Base-by-base conservation (phyloP, 2,888 invertebrate species). In the Argynnis bischoffii region DNA sequence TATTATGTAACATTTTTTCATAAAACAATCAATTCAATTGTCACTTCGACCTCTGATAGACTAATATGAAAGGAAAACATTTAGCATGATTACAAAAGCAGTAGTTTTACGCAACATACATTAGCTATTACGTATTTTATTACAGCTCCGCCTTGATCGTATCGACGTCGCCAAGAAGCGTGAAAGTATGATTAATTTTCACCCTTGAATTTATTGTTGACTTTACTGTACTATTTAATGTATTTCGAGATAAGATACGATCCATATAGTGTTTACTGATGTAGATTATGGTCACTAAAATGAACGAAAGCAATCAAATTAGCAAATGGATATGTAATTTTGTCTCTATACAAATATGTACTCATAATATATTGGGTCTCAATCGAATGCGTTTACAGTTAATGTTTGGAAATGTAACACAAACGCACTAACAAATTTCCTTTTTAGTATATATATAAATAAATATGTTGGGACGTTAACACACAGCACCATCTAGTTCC, bases 171-270 rank as follows among this genome's bases (percentile, higher is more conserved):
- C 55, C 35, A 47, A 57, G 51, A 53, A 63, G 61, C 64, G 69
- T 69, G 51, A 64, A 64, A 60, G 59, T 64, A 70, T 68, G 68
- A 72, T 67, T 67, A 63, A 67, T 68, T 60, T 54, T 26, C 53
- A 54, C 63, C 59, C 48, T 59, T 53, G 60, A 60, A 41, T 66
- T 70, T 66, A 66, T 66, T 72, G 69, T 64, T 66, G 56, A 59
- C 66, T 51, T 59, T 65, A 59, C 16, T 65, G 35, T 55, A 53
- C 60, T 15, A 11, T 51, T 51, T 57, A 53, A 65, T 65, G 53
- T 21, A 3, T 41, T 14, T 48, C 14, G n/a, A 47, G 59, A 48
- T 59, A 35, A 35, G 26, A 31, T 26, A 51, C n/a, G 11, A 51
- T 16, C 16, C 16, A 16, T 51, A 51, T 51, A 51, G n/a, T 51